Base-by-base conservation (phyloP, 2,113 vertebrate species). In the Peucedramus taeniatus region DNA sequence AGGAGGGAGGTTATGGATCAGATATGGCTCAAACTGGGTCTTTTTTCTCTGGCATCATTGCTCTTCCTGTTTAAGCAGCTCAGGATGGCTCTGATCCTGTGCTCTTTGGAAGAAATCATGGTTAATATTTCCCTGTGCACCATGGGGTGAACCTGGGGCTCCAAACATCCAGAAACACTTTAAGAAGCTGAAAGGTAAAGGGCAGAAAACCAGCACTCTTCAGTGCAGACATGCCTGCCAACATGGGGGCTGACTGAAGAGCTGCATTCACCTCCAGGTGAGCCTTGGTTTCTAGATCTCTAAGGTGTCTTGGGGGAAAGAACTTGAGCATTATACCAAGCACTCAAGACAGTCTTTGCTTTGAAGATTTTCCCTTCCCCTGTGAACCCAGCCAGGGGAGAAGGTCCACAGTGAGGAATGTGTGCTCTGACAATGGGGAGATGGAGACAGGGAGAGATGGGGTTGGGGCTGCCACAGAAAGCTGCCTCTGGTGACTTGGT, bases 81-180 rank as follows among this genome's bases (percentile, higher is more conserved):
- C 33, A 9, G 23, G 47, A 31, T 12, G 42, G 18, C 53, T 72
- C 83, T 42, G 3, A 20, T 66, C 50, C 64, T 10, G 18, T 15
- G 30, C 66, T 19, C 1, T 4, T 30, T 5, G 5, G 37, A 89
- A 13, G 30, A 30, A 69, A 19, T 2, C 0, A 0, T 11, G 31
- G 45, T 39, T 37, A 19, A 15, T 20, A 26, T 1, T 21, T 5
- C 33, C 6, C 2, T 0, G 2, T 7, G 23, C 4, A 8, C 70
- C 4, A 5, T 7, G 44, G 24, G 26, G 12, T 68, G 23, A 70
- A 45, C 30, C 39, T 15, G 5, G 18, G 82, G 40, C 53, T 84
- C 74, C 1, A 1, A 51, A 39, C 40, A 35, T 11, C 44, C 59
- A 47, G 35, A 21, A 77, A 9, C 12, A 3, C 9, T 37, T 21